Base-by-base conservation (phyloP, 2,797 vertebrate species). In the Mus minutoides region DNA sequence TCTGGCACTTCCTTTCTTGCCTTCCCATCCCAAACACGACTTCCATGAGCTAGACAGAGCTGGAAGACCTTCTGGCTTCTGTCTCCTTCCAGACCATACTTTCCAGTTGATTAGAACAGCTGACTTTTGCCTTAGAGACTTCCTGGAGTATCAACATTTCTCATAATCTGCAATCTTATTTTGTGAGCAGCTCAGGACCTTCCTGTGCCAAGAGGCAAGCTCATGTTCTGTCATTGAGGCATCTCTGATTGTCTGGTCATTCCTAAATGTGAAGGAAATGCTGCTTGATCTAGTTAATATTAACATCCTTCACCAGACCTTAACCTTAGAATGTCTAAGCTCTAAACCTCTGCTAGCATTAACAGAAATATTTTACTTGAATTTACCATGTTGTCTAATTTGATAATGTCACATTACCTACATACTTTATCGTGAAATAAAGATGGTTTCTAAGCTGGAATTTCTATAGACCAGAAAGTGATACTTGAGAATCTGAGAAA, bases 291-390 rank as follows among this genome's bases (percentile, higher is more conserved):
- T 80, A 56, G 62, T 73, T 60, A 43, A 71, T 71, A 46, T 75
- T 75, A 75, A 69, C 37, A 13, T 52, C 77, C 60, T 92, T 49
- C 37, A 54, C 64, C 34, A 52, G 58, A 17, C 31, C n/a, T 64
- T 73, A 52, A 83, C 91, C 6, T 40, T 24, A 13, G 69, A 75
- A 54, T 54, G 58, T 92, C 24, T 69, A 90, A 37, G 13, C 24
- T 37, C 26, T 80, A 37, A 56, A 62, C 22, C 13, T 79, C 37
- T 75, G 87, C 52, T 77, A 7, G 21, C 37, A 84, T 34, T n/a
- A 37, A 5, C 29, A 43, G 29, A n/a, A 92, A 78, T 93, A 52
- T 82, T 92, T 91, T 24, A 26, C n/a, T 93, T 29, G 6, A 77
- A 80, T 17, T 52, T 77, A 52, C 3, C 56, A 5, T 76, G 62